Conservation (phyloP, 2,888 invertebrate species). For the Drosophila meridionalis region DNA sequence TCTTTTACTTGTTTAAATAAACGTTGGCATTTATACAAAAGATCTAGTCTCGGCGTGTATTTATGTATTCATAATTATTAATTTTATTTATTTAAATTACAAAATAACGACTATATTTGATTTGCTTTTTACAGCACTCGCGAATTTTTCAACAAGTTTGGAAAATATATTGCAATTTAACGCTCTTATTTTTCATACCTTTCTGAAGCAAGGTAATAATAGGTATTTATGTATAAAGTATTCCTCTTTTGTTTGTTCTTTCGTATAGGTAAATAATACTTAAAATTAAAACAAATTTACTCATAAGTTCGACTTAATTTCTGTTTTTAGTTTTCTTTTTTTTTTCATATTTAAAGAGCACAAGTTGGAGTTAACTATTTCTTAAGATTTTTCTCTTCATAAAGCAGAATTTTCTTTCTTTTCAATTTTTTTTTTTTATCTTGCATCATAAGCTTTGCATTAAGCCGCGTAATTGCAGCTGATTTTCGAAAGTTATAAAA, state of each 20-base stretch:
- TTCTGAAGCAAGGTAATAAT: conserved; percentile 44
- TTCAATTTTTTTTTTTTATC: conserved; percentile 7
- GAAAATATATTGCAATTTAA: conserved; percentile 71
- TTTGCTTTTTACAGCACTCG: conserved; percentile 74
- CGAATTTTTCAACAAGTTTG: conserved; percentile 64
- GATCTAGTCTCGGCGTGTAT: neutral
- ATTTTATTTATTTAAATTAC: conserved; percentile 72
- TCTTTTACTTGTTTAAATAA: neutral
- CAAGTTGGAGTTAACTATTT: conserved; percentile 58
- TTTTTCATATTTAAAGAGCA: conserved; percentile 71
- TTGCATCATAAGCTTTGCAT: conserved; percentile 62
- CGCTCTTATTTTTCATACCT: conserved; percentile 47
- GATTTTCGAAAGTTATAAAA: conserved; percentile 23
- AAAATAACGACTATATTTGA: conserved; percentile 81
- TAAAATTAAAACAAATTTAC: conserved; percentile 77
- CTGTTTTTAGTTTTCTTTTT: conserved; percentile 61
- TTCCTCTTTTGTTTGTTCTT: conserved; percentile 26
- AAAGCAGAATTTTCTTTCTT: conserved; percentile 35
- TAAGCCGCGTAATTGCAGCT: conserved; percentile 73
- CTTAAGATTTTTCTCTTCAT: conserved; percentile 34
- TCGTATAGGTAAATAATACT: conserved; percentile 74
- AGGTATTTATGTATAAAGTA: conserved; percentile 31
- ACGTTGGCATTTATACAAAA: conserved; percentile 59
- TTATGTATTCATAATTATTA: conserved; percentile 60
- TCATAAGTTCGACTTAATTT: conserved; percentile 79